These are phyloP conservation scores for Esox masquinongy DNA, from an alignment of 2,797 vertebrate genomes.

Conservation along the genomic window DNA sequence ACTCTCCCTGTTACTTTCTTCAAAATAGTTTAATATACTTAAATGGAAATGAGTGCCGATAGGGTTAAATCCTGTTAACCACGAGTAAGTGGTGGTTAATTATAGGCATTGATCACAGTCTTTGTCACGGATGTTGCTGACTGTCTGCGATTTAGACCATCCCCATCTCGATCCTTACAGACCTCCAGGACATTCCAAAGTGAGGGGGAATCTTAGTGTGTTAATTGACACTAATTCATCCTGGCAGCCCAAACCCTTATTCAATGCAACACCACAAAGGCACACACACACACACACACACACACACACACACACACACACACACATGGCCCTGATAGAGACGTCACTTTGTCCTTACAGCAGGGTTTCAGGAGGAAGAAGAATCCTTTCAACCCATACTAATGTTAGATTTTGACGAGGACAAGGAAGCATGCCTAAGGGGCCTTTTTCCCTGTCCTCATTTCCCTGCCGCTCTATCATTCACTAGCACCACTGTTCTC, in stretches of 20 bases:
- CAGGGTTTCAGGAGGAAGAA: constrained; percentile 39
- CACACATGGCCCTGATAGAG: constrained; percentile 29
- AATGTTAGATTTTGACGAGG: constrained; percentile 61
- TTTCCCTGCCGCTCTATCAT: constrained; percentile 50
- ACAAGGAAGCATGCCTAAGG: constrained; percentile 58
- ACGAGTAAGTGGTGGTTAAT: constrained; percentile 38
- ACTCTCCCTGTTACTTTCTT: too few relatives aligned
- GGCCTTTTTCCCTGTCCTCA: constrained; percentile 52
- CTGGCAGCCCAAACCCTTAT: constrained; percentile 44
- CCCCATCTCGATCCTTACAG: constrained; percentile 40
- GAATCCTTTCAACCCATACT: constrained; percentile 71
- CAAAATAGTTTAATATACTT: background rate
- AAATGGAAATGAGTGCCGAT: background rate
- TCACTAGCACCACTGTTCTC: constrained; percentile 36
- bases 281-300: constrained; percentile 30
- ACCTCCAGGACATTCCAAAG: constrained; percentile 53
- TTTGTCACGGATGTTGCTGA: constrained; percentile 53
- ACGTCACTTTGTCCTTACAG: constrained; percentile 53
- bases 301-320: background rate
- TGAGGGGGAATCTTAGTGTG: constrained; percentile 56
- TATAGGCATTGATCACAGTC: constrained; percentile 30
- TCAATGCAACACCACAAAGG: constrained; percentile 15
- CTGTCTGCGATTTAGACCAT: constrained; percentile 51
- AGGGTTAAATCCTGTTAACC: background rate
- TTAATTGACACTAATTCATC: constrained; percentile 65